phyloP scores from a whole-genome alignment of 1,140 invertebrate genomes.

The Bombus turneri region DNA sequence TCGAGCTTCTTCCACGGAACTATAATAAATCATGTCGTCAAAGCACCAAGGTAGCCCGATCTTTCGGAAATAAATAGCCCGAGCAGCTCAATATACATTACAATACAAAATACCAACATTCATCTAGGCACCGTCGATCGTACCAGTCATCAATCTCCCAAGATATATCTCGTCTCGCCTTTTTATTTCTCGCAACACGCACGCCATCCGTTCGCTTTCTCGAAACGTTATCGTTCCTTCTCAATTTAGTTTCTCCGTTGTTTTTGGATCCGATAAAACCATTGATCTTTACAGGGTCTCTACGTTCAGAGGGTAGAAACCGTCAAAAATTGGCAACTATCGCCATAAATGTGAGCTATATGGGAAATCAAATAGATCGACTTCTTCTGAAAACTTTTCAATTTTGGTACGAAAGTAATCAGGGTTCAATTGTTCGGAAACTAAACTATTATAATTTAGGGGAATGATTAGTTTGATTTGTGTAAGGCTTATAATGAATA shows the following conservation, averaged over 20 bases:
- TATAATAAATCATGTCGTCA: constrained; percentile 37
- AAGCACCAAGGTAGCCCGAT: background rate
- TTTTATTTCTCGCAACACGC: constrained; percentile 35
- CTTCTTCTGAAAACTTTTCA: background rate
- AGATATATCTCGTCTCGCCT: constrained; percentile 21
- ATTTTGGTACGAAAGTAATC: too few species aligned
- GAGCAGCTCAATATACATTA: constrained; percentile 22
- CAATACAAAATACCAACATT: constrained; percentile 46
- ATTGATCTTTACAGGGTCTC: constrained; percentile 52
- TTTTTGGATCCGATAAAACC: constrained; percentile 53
- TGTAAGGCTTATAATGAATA: background rate
- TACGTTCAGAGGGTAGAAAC: constrained; percentile 22
- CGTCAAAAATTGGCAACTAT: constrained; percentile 41
- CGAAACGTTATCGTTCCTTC: constrained; percentile 17
- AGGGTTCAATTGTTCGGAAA: background rate
- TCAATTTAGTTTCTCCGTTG: constrained; percentile 52
- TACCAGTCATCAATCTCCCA: constrained; percentile 29
- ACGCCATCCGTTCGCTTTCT: background rate
- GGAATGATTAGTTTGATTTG: background rate
- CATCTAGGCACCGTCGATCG: constrained; percentile 32
- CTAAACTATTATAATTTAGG: constrained; percentile 34
- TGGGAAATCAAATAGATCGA: background rate
- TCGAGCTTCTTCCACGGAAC: background rate
- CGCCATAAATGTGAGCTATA: background rate
- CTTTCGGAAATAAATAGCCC: constrained; percentile 19